A percentile compares a stretch with the other conserved stretches of the same genome.
Evolutionary conservation across 2,113 vertebrate species (phyloP).

Genomic region (Psophia crepitans): DNA sequence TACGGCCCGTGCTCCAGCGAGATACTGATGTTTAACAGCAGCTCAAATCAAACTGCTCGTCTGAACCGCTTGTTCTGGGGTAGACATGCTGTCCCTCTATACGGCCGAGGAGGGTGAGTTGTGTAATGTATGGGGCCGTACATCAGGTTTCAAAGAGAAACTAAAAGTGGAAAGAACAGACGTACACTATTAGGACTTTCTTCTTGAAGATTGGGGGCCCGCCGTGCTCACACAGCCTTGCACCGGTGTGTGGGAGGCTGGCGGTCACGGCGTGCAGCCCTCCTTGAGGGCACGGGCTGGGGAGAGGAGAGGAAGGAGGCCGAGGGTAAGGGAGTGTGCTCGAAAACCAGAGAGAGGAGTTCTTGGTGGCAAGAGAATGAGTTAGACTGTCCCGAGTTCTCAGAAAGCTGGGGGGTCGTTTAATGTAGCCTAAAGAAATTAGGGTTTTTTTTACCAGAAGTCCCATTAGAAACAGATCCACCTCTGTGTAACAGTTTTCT

Average conservation of each 20-base stretch:
- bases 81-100: rapidly evolving
- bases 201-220: too few species aligned
- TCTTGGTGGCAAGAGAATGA: not conserved
- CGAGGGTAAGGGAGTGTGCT: not conserved
- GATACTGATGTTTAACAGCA: rapidly evolving
- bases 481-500: not conserved
- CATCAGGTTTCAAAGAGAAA: not conserved
- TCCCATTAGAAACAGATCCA: not conserved
- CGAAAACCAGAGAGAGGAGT: not conserved
- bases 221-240: rapidly evolving
- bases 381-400: not conserved
- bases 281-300: not conserved
- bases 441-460: rapidly evolving
- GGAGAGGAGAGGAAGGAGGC: not conserved
- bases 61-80: not conserved
- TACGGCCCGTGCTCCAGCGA: rapidly evolving
- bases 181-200: rapidly evolving
- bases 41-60: not conserved
- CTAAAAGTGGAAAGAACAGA: not conserved
- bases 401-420: not conserved
- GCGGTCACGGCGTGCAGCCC: not conserved
- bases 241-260: rapidly evolving
- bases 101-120: not conserved
- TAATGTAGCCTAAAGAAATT: not conserved
- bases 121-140: rapidly evolving